Conservation (phyloP, 2,797 vertebrate species). For the Triplophysa bombifrons region DNA sequence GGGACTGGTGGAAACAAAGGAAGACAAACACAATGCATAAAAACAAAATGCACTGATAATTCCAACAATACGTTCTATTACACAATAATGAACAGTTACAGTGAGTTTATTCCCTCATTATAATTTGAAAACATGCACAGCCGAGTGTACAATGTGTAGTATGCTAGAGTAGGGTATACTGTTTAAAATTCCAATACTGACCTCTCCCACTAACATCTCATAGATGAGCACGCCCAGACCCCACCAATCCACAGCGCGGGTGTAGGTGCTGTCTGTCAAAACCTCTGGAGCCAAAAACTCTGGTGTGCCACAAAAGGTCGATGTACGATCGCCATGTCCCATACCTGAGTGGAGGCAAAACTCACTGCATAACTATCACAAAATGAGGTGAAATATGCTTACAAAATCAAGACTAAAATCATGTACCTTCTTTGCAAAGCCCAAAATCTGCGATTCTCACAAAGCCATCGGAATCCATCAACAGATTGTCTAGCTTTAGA, state of each 20-base stretch:
- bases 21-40: constrained; percentile 20
- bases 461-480: constrained; percentile 90
- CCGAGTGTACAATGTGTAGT: background rate
- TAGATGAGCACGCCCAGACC: constrained; percentile 92
- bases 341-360: constrained; percentile 76
- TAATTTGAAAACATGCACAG: background rate
- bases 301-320: constrained; percentile 94
- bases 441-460: constrained; percentile 94
- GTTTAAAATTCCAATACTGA: constrained; percentile 65
- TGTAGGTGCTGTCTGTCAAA: constrained; percentile 90
- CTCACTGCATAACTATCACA: constrained; percentile 24
- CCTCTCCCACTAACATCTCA: constrained; percentile 97
- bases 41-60: background rate
- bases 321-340: constrained; percentile 88
- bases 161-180: background rate
- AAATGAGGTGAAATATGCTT: background rate
- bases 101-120: background rate
- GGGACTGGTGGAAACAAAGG: constrained; percentile 76
- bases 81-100: background rate
- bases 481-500: constrained; percentile 92
- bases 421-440: constrained; percentile 89
- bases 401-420: constrained; percentile 24
- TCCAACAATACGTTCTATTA: background rate
- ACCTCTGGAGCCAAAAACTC: constrained; percentile 97
- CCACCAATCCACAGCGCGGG: constrained; percentile 97